A percentile compares a stretch with the other conserved stretches of the same genome.
These are phyloP conservation scores for Fissipunctia ypsillon DNA, from an alignment of 2,888 invertebrate genomes.

Conservation along the genomic window DNA sequence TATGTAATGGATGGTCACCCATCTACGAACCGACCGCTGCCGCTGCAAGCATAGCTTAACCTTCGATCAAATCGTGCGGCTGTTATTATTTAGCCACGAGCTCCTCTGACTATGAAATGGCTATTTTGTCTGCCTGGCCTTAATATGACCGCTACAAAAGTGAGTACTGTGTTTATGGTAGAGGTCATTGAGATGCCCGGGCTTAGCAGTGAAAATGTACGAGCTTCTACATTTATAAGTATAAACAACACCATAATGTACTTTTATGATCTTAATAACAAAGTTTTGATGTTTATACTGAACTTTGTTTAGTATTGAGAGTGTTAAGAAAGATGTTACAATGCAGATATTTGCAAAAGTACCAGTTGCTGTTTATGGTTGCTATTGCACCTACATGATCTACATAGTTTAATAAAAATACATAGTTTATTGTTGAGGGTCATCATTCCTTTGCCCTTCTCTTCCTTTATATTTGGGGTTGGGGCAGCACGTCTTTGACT, in stretches of 20 bases:
- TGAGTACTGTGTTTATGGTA: background rate
- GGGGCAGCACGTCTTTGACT: background rate
- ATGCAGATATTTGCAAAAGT: conserved; percentile 14
- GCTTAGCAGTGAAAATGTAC: conserved; percentile 4
- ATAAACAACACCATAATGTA: conserved; percentile 42
- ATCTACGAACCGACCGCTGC: background rate
- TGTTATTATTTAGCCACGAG: background rate
- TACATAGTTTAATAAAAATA: background rate
- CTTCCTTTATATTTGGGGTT: background rate
- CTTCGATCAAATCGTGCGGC: too few relatives aligned
- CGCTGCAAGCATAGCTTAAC: background rate
- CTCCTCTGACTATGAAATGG: background rate
- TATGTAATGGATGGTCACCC: too few relatives aligned
- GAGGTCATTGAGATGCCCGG: background rate
- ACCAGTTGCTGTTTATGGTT: too few relatives aligned
- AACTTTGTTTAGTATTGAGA: conserved; percentile 47
- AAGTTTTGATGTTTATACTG: conserved; percentile 49
- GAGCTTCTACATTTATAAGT: background rate
- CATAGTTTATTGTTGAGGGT: background rate
- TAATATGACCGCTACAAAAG: background rate
- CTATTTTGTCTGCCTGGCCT: background rate
- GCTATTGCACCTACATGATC: background rate
- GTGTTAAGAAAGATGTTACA: conserved; percentile 25
- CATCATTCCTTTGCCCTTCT: background rate
- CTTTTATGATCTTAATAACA: conserved; percentile 56